phyloP scores from a whole-genome alignment of 1,140 invertebrate species.

The Arctopsyche grandis region DNA sequence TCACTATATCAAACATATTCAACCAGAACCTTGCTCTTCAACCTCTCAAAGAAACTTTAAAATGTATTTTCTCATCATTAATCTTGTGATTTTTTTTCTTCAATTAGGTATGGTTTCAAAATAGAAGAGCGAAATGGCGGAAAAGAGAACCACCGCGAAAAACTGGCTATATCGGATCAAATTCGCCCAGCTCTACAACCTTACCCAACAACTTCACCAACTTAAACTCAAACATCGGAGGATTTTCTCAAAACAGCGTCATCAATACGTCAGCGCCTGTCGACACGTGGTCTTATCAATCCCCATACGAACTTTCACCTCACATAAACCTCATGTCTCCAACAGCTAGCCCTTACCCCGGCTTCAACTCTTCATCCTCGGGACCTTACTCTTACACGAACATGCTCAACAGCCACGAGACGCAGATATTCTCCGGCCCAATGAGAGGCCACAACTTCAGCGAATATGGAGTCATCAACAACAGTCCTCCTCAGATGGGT shows the following conservation, averaged over 20 bases:
- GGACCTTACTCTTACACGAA: slow-evolving; percentile 72
- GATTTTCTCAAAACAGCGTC: slow-evolving; percentile 72
- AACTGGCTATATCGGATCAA: slow-evolving; percentile 80
- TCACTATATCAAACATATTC: too few species aligned
- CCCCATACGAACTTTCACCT: slow-evolving; percentile 78
- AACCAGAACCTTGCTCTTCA: too few species aligned
- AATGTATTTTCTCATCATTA: too few species aligned
- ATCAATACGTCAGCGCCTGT: slow-evolving; percentile 71
- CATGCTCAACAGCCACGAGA: slow-evolving; percentile 75
- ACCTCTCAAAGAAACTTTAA: too few species aligned
- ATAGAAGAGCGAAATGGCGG: slow-evolving; percentile 96
- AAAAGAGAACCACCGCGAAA: slow-evolving; percentile 97
- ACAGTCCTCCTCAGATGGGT: slow-evolving; percentile 68
- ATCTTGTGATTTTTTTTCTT: neutral
- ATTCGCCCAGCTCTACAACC: slow-evolving; percentile 68
- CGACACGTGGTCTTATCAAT: slow-evolving; percentile 81
- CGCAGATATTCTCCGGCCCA: slow-evolving; percentile 70
- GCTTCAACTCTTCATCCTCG: slow-evolving; percentile 65
- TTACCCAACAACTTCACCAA: slow-evolving; percentile 71
- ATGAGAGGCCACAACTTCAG: slow-evolving; percentile 67
- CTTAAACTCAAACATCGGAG: slow-evolving; percentile 73
- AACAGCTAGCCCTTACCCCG: slow-evolving; percentile 73
- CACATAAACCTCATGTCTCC: slow-evolving; percentile 77
- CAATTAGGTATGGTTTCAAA: slow-evolving; percentile 76
- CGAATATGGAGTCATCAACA: slow-evolving; percentile 71